Evolutionary conservation across 2,888 invertebrate genomes (phyloP).

Genomic region (Rhodophaea formosa): DNA sequence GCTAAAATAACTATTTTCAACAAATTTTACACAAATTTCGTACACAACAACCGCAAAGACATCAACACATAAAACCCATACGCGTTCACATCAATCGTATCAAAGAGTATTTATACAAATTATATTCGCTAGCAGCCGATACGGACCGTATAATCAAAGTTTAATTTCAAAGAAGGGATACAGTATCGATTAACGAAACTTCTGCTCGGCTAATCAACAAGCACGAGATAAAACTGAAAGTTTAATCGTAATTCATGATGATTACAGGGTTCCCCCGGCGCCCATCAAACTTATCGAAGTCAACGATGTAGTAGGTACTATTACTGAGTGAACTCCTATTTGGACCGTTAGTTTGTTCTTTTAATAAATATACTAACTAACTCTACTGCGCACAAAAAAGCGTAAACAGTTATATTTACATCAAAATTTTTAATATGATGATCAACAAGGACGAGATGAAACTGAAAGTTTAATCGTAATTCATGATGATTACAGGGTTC

Average conservation of each 20-base stretch:
- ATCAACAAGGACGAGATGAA: constrained; percentile 61
- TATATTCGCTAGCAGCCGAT: constrained; percentile 4
- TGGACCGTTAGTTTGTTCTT: background rate
- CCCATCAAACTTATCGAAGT: constrained; percentile 52
- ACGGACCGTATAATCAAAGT: constrained; percentile 46
- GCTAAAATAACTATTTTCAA: too few species aligned
- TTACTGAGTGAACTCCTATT: background rate
- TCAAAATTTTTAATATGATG: too few species aligned
- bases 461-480: constrained; percentile 65
- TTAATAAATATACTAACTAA: too few species aligned
- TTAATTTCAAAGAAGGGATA: constrained; percentile 52
- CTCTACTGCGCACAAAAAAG: too few species aligned
- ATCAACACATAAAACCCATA: background rate
- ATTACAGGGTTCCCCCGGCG: constrained; percentile 48
- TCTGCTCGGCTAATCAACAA: constrained; percentile 58
- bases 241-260: constrained; percentile 64
- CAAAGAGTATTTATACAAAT: constrained; percentile 14
- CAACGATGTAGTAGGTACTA: constrained; percentile 21
- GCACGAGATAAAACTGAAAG: constrained; percentile 62
- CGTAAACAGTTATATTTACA: too few species aligned
- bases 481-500: constrained; percentile 57
- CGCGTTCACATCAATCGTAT: background rate
- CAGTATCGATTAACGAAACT: constrained; percentile 59
- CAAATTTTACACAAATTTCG: background rate
- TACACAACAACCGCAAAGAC: background rate